Evolutionary conservation across 2,797 vertebrate species (phyloP), one percentile per base, ranked within the genome.

Genomic region (Trachops cirrhosus): DNA sequence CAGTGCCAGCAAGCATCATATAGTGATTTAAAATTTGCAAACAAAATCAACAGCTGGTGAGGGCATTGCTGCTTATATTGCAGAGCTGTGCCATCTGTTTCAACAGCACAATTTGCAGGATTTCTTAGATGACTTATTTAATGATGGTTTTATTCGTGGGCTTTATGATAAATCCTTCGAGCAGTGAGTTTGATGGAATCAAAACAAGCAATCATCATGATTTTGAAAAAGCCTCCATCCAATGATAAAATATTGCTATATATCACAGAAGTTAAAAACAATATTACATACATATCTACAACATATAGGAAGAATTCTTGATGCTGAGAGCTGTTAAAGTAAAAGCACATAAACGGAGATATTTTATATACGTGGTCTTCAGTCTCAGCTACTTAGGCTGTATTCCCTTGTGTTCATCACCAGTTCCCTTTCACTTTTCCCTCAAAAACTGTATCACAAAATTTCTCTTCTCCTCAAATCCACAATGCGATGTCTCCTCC

Each of bases 41-140:
- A 88, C 32, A 96, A 86, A 95, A 79, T 71, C 79, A 90, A 80
- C 93, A 94, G 84, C 94, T 97, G 82, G 87, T 83, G 87, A 97
- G 73, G 92, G 64, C 90, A 97, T 97, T 86, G 84, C 89, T 97
- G 94, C 78, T 96, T 96, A 52, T 96, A 86, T 92, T 94, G 93
- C 93, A 96, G 85, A 95, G 87, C 84, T 62, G 77, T 95, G 92
- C 87, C 93, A 93, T 96, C 96, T 97, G 89, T 78, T 96, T 82
- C 68, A 11, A 44, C 19, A 59, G n/a, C 19, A 8, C 89, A 94
- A 90, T 90, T 85, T 88, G 41, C 39, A 94, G 80, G 78, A 62
- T 83, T 97, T 96, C 93, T 91, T 93, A 92, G 78, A 91, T 96
- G 90, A 77, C 54, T 67, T 67, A 88, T 83, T 79, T 93, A 87